Evolutionary conservation across 2,113 vertebrate genomes (phyloP).

Genomic region (Tachysurus fulvidraco): DNA sequence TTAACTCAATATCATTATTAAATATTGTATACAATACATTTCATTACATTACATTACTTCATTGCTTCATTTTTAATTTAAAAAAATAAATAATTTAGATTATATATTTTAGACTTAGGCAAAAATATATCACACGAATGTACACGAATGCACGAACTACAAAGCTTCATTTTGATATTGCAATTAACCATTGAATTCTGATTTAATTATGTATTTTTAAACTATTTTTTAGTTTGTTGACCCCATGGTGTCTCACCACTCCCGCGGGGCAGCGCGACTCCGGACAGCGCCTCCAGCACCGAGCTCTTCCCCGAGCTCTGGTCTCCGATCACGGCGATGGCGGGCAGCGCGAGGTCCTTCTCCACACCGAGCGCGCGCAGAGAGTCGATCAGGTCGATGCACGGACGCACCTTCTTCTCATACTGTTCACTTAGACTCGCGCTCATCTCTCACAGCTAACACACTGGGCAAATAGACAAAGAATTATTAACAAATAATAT

Average conservation of each 20-base stretch:
- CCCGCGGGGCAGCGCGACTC: conserved; percentile 83
- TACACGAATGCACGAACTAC: no score
- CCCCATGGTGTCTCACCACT: conserved; percentile 69
- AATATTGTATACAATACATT: no score
- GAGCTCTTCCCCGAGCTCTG: conserved; percentile 92
- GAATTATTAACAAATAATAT: not conserved
- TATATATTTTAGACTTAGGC: no score
- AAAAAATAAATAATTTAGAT: no score
- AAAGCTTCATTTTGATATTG: no score
- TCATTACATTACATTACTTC: no score
- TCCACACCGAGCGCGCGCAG: conserved; percentile 73
- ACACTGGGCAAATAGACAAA: not conserved
- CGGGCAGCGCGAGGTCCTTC: conserved; percentile 72
- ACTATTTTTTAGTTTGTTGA: no score
- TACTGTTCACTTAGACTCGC: conserved; percentile 62
- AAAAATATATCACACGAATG: no score
- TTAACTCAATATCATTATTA: no score
- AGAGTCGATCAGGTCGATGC: conserved; percentile 73
- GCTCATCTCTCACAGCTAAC: not conserved
- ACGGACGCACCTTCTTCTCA: conserved; percentile 72
- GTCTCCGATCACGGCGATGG: conserved; percentile 76
- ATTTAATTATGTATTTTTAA: no score
- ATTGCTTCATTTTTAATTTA: no score
- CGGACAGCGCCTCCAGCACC: conserved; percentile 83
- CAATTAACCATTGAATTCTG: no score